Conservation (phyloP, 1,140 invertebrate species). For the Leguminivora glycinivorella region DNA sequence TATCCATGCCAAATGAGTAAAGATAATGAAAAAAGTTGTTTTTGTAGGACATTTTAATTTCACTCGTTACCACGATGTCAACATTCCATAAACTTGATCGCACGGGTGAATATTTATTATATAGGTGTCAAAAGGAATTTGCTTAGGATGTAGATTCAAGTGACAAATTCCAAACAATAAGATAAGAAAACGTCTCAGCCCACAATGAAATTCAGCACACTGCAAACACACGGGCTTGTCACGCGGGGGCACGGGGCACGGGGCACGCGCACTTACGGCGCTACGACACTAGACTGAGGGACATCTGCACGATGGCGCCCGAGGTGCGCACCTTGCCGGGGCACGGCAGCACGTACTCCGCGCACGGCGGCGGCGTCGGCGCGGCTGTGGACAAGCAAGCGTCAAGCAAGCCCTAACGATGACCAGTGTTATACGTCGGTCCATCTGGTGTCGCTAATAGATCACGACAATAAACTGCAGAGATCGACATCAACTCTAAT, state of each 20-base stretch:
- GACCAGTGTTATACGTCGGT: neutral
- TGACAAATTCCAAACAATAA: neutral
- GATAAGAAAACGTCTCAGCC: slow-evolving; percentile 18
- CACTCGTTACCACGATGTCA: neutral
- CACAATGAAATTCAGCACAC: slow-evolving; percentile 32
- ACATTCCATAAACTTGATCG: neutral
- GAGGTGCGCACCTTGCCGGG: slow-evolving; percentile 68
- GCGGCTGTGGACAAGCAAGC: slow-evolving; percentile 57
- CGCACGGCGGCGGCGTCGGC: slow-evolving; percentile 48
- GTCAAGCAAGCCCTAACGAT: slow-evolving; percentile 31
- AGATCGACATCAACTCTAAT: neutral
- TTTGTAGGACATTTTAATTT: neutral
- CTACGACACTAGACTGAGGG: slow-evolving; percentile 57
- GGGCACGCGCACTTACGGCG: slow-evolving; percentile 55
- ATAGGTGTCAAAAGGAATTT: neutral
- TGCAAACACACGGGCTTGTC: slow-evolving; percentile 40
- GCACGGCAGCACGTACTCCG: slow-evolving; percentile 67
- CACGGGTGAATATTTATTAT: too few relatives aligned
- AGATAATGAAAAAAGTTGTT: neutral
- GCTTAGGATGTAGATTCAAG: neutral
- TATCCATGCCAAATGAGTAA: neutral
- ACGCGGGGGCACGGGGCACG: slow-evolving; percentile 39
- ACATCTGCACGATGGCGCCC: slow-evolving; percentile 54
- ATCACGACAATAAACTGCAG: neutral
- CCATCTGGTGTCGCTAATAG: neutral